phyloP scores from a whole-genome alignment of 2,113 vertebrate genomes.

The Tor tambroides region DNA sequence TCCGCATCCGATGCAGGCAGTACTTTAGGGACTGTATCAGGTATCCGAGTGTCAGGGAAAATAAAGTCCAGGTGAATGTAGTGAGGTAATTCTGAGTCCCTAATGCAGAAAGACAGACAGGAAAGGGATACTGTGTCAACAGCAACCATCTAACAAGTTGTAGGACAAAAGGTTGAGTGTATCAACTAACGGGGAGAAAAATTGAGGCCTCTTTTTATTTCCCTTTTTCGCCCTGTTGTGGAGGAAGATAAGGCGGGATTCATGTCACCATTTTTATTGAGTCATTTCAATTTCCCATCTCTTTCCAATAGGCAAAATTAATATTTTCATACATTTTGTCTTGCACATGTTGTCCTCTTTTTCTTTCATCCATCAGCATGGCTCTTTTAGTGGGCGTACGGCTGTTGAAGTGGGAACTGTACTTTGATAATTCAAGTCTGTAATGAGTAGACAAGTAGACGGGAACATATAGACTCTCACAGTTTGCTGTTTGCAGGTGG shows the following conservation, averaged over 20 bases:
- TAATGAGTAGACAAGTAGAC: neutral
- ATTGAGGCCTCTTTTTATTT: neutral
- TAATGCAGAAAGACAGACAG: conserved; percentile 39
- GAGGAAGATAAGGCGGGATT: neutral
- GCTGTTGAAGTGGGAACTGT: neutral
- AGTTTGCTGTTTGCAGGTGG: neutral
- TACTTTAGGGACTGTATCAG: conserved; percentile 17
- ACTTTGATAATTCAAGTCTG: neutral
- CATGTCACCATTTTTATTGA: neutral
- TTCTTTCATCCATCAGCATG: too few relatives aligned
- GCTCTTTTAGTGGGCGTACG: neutral
- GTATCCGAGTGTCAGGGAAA: conserved; percentile 33
- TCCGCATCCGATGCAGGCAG: neutral
- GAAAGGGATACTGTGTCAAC: conserved; percentile 28
- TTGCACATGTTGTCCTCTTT: neutral
- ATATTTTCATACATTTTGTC: neutral
- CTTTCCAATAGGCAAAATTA: neutral
- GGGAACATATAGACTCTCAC: neutral
- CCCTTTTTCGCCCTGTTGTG: neutral
- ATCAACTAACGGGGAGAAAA: conserved; percentile 25
- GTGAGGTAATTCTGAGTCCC: conserved; percentile 11
- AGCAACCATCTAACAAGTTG: conserved; percentile 38
- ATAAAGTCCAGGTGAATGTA: conserved; percentile 40
- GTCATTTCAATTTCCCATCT: neutral
- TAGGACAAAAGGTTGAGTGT: conserved; percentile 48